Evolutionary conservation across 2,888 invertebrate species (phyloP).

Genomic region (Amphipoea lucens): DNA sequence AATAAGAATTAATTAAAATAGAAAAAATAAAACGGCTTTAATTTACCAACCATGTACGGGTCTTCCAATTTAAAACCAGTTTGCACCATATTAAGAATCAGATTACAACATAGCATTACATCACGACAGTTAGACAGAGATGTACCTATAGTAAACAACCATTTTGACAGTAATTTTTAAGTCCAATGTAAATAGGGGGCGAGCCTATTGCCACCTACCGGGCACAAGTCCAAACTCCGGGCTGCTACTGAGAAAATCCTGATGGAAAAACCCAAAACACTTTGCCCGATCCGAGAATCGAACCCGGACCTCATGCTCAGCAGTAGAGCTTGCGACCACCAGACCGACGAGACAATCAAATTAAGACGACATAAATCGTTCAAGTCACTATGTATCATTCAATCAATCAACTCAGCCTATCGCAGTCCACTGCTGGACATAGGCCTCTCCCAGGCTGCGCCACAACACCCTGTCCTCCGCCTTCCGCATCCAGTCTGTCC

Average conservation of each 20-base stretch:
- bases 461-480: too few relatives aligned
- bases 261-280: background rate
- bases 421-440: too few relatives aligned
- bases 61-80: background rate
- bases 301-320: background rate
- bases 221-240: background rate
- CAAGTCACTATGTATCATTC: too few relatives aligned
- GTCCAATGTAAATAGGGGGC: background rate
- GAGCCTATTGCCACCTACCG: too few relatives aligned
- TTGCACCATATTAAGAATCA: background rate
- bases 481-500: too few relatives aligned
- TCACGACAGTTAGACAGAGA: background rate
- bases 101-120: background rate
- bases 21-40: conserved; percentile 2
- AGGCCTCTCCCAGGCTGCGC: too few relatives aligned
- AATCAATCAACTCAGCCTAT: too few relatives aligned
- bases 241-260: background rate
- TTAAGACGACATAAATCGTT: background rate
- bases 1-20: conserved; percentile 20
- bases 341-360: background rate
- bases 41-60: conserved; percentile 2
- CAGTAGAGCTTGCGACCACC: background rate
- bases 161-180: background rate
- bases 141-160: background rate
- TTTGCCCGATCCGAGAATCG: background rate